Conservation (phyloP, 2,888 invertebrate genomes). For the Pachydiplax longipennis region DNA sequence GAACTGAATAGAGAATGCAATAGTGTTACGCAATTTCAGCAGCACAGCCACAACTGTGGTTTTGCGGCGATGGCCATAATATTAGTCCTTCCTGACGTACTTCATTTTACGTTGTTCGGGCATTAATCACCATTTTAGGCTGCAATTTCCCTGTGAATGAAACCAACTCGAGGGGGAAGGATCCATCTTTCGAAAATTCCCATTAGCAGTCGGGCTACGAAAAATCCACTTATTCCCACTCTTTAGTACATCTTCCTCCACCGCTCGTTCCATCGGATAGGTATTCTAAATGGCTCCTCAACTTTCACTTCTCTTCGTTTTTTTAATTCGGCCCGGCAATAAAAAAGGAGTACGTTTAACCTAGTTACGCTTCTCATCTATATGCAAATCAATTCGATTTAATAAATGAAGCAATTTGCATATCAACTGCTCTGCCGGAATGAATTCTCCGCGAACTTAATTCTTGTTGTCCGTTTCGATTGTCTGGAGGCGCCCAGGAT, state of each 20-base stretch:
- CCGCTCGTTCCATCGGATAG: neutral
- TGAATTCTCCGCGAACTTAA: neutral
- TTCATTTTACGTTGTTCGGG: no score
- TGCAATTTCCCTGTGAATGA: neutral
- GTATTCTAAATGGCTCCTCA: neutral
- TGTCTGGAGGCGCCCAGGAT: neutral
- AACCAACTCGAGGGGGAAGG: neutral
- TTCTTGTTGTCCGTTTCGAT: slow-evolving; percentile 13
- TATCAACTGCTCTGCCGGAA: slow-evolving; percentile 25
- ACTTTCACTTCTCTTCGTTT: neutral
- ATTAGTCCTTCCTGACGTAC: no score
- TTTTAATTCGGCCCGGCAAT: neutral
- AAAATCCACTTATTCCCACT: neutral
- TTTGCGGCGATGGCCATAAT: no score
- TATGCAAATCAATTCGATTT: slow-evolving; percentile 23
- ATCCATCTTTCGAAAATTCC: neutral
- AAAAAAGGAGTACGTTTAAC: neutral
- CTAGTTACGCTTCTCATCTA: slow-evolving; percentile 24
- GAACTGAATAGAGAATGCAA: no score
- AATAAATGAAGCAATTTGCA: slow-evolving; percentile 26
- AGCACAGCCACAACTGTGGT: no score
- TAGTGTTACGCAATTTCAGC: no score
- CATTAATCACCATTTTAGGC: no score
- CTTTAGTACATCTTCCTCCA: neutral
- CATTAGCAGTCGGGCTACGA: neutral